Evolutionary conservation across 1,140 invertebrate species (phyloP), one percentile per base, ranked within the genome.

Genomic region (Eriocheir sinensis): DNA sequence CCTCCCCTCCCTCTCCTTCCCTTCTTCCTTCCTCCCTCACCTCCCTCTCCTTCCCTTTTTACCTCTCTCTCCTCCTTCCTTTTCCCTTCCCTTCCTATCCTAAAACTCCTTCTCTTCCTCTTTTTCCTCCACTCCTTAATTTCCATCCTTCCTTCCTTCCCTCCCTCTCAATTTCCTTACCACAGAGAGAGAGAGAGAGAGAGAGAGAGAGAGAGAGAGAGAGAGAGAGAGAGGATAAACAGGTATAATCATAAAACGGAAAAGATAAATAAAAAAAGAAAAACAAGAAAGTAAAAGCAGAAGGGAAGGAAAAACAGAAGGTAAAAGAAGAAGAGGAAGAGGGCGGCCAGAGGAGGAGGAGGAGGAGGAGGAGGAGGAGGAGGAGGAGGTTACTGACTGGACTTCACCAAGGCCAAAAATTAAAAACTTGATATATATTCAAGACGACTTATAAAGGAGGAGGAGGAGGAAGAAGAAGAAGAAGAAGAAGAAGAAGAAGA

Each of bases 121-220:
- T n/a, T n/a, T n/a, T n/a, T n/a, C n/a, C n/a, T n/a, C n/a, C n/a
- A n/a, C n/a, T n/a, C n/a, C n/a, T n/a, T n/a, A n/a, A n/a, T n/a
- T n/a, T n/a, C n/a, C n/a, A n/a, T n/a, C n/a, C n/a, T n/a, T n/a
- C n/a, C n/a, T n/a, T n/a, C n/a, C n/a, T n/a, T n/a, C n/a, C n/a
- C n/a, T n/a, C n/a, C n/a, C n/a, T n/a, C n/a, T n/a, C n/a, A n/a
- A n/a, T n/a, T n/a, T n/a, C n/a, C n/a, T n/a, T 21, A 41, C 40
- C n/a, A 27, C 0, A 17, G 34, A 30, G 34, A 81, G 34, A 81
- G 34, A 81, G 34, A 81, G n/a, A 81, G 34, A 27, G 27, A 27
- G 60, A 36, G 34, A 81, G 80, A 81, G n/a, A 81, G 34, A 81
- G 80, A 81, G 34, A 81, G n/a, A 36, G 80, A 81, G 34, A 36